These are phyloP conservation scores for Tethya wilhelma DNA, from an alignment of 37 sponge, comb jelly and placozoan species.

Conservation along the genomic window DNA sequence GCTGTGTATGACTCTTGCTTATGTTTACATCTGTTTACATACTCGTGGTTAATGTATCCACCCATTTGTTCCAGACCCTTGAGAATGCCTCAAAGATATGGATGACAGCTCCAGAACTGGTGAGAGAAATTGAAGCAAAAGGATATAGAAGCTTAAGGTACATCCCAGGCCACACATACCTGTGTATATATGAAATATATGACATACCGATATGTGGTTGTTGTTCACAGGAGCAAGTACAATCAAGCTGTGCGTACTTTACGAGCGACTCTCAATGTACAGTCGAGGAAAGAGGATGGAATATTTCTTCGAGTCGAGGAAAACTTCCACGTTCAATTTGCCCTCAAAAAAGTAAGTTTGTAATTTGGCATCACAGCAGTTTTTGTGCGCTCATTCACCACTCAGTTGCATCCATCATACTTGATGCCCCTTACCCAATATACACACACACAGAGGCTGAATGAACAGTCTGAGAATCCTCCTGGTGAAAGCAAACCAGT, in stretches of 20 bases:
- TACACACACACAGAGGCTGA: background rate
- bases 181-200: background rate
- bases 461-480: background rate
- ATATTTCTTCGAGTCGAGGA: background rate
- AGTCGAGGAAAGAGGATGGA: constrained; percentile 8
- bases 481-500: too few species aligned
- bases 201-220: background rate
- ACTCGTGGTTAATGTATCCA: background rate
- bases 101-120: constrained; percentile 34
- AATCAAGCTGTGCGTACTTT: constrained; percentile 12
- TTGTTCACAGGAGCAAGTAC: constrained; percentile 4
- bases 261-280: constrained; percentile 1
- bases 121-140: constrained; percentile 1
- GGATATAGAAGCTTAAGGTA: constrained; percentile 5
- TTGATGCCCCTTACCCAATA: background rate
- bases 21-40: background rate
- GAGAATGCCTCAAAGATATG: background rate
- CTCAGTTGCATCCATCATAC: background rate
- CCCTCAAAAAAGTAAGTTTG: constrained; percentile 7
- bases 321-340: background rate
- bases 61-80: too few species aligned
- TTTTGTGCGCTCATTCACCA: background rate
- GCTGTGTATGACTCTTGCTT: background rate
- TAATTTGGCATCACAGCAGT: background rate
- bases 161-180: background rate